Percentiles rank a stretch among this genome's conserved stretches.
Evolutionary conservation across 2,797 vertebrate genomes (phyloP).

Genomic region (Tamandua tetradactyla): DNA sequence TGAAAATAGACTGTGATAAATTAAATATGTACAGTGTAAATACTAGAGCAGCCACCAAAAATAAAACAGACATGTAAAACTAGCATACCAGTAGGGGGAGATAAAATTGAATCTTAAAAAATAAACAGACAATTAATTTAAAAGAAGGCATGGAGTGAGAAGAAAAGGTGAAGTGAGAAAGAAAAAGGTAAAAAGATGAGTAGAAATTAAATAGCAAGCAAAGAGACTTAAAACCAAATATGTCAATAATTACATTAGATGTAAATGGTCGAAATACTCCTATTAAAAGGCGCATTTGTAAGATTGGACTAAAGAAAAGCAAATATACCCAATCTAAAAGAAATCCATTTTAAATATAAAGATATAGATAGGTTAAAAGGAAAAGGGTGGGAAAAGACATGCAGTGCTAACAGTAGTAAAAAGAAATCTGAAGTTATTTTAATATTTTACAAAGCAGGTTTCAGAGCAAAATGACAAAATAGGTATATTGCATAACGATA

Average conservation of each 20-base stretch:
- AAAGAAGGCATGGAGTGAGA: too few relatives aligned
- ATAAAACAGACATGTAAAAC: neutral
- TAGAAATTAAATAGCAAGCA: neutral
- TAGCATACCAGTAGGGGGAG: neutral
- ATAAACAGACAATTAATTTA: too few relatives aligned
- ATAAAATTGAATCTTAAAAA: neutral
- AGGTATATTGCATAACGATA: neutral
- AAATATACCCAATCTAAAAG: neutral
- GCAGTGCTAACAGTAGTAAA: neutral
- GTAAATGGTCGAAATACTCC: too few relatives aligned
- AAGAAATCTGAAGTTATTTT: neutral
- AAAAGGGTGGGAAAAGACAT: neutral
- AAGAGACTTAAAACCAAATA: neutral
- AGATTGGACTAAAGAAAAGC: neutral
- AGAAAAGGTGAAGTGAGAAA: too few relatives aligned
- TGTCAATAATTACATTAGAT: neutral
- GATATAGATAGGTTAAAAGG: neutral
- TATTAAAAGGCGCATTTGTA: neutral
- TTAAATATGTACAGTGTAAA: neutral
- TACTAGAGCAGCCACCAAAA: neutral
- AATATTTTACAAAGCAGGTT: neutral
- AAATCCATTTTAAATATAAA: neutral
- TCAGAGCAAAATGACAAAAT: neutral
- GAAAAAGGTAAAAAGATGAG: neutral
- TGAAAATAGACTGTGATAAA: neutral